These are phyloP conservation scores for Fragariocoptes setiger DNA, from an alignment of 1,140 invertebrate genomes.

Conservation along the genomic window DNA sequence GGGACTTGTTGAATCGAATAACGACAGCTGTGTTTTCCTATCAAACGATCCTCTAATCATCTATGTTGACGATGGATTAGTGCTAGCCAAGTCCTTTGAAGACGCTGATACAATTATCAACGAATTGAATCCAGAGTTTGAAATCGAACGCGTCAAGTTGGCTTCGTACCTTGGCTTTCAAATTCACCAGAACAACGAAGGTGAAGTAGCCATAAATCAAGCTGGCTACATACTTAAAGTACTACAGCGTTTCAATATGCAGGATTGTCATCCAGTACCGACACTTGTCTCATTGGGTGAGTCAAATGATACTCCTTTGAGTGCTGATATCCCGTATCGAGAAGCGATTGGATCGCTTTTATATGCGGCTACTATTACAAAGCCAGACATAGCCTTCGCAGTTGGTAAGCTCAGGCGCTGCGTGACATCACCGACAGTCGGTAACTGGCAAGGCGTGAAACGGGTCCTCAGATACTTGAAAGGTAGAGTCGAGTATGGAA, in stretches of 20 bases:
- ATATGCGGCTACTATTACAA: background rate
- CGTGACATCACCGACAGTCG: background rate
- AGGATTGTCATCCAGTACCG: conserved; percentile 10
- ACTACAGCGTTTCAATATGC: conserved; percentile 12
- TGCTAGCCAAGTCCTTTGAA: background rate
- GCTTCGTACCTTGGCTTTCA: conserved; percentile 1
- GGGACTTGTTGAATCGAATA: background rate
- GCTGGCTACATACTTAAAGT: background rate
- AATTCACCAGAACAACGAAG: conserved; percentile 2
- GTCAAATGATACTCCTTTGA: background rate
- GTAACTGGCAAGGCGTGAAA: background rate
- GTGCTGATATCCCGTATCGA: background rate
- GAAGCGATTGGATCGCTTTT: conserved; percentile 3
- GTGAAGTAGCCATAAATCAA: too few relatives aligned
- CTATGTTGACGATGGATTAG: conserved; percentile 21
- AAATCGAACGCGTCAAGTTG: conserved; percentile 8
- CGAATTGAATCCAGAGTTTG: conserved; percentile 7
- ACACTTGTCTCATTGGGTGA: conserved; percentile 4
- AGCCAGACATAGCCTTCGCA: conserved; percentile 1
- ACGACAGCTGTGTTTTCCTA: conserved; percentile 1
- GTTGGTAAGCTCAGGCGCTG: conserved; percentile 2
- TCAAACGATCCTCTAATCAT: too few relatives aligned
- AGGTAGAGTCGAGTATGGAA: background rate
- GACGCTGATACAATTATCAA: background rate
- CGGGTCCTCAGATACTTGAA: conserved; percentile 1